These are phyloP conservation scores for Odontocolon sp. DNA, from an alignment of 2,888 invertebrate species.

Conservation along the genomic window DNA sequence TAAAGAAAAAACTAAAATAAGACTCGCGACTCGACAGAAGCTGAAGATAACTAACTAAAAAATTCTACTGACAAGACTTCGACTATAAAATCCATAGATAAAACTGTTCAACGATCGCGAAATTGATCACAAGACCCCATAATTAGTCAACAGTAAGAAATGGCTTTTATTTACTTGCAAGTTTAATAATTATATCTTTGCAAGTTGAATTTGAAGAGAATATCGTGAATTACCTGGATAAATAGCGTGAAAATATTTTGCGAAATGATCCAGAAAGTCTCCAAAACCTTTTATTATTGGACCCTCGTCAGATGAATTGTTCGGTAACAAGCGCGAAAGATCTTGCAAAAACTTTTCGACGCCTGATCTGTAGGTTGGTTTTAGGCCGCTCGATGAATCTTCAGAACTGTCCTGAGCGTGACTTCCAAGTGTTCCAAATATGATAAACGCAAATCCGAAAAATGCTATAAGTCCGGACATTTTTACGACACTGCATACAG, in stretches of 20 bases:
- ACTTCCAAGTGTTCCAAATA: not conserved
- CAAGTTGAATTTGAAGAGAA: not conserved
- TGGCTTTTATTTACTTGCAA: too few relatives aligned
- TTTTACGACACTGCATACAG: not conserved
- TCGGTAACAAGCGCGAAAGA: slow-evolving; percentile 16
- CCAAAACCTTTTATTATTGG: slow-evolving; percentile 72
- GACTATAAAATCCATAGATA: too few relatives aligned
- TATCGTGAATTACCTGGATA: slow-evolving; percentile 82
- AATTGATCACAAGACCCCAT: too few relatives aligned
- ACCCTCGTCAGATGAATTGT: too few relatives aligned
- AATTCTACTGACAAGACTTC: too few relatives aligned
- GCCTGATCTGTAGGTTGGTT: slow-evolving; percentile 44
- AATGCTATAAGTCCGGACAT: not conserved
- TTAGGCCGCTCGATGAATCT: slow-evolving; percentile 26
- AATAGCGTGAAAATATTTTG: slow-evolving; percentile 83
- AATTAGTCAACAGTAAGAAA: too few relatives aligned
- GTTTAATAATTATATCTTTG: too few relatives aligned
- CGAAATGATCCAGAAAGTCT: slow-evolving; percentile 82
- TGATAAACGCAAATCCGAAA: not conserved
- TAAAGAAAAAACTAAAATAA: too few relatives aligned
- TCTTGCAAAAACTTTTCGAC: slow-evolving; percentile 58
- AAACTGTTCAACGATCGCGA: too few relatives aligned
- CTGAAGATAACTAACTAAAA: too few relatives aligned
- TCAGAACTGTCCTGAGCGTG: not conserved
- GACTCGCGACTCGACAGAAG: too few relatives aligned